Evolutionary conservation across 2,888 invertebrate genomes (phyloP).

Genomic region (Eupeodes luniger): DNA sequence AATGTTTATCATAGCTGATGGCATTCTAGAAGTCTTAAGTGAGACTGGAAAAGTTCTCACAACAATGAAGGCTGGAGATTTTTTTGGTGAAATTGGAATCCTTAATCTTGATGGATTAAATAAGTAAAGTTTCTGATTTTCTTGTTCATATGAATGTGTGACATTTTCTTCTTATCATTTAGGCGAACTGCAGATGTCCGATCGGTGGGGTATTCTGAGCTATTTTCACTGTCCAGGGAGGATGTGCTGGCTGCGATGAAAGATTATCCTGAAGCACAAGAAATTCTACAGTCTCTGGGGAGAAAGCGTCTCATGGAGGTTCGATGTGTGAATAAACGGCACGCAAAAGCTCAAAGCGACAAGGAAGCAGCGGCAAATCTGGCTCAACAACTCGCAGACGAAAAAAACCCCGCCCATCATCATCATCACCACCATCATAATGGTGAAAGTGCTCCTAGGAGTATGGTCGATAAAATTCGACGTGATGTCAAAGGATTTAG

Average conservation of each 20-base stretch:
- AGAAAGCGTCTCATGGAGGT: constrained; percentile 95
- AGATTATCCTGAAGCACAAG: constrained; percentile 98
- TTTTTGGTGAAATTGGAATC: constrained; percentile 99
- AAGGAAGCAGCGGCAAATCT: constrained; percentile 80
- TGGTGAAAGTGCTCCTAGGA: constrained; percentile 88
- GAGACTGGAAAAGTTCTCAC: constrained; percentile 96
- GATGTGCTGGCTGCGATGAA: constrained; percentile 98
- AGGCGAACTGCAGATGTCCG: constrained; percentile 98
- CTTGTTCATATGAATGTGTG: no score
- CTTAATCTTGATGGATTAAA: constrained; percentile 97
- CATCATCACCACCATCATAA: constrained; percentile 75
- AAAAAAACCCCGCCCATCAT: constrained; percentile 26
- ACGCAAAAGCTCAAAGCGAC: constrained; percentile 82
- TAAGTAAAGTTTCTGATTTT: constrained; percentile 87
- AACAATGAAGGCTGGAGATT: constrained; percentile 98
- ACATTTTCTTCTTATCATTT: constrained; percentile 43
- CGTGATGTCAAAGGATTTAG: constrained; percentile 92
- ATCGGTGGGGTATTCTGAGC: constrained; percentile 97
- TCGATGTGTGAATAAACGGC: constrained; percentile 86
- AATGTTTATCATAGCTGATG: constrained; percentile 99
- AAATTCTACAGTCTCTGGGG: constrained; percentile 95
- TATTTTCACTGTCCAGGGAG: constrained; percentile 96
- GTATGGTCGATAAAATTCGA: constrained; percentile 92
- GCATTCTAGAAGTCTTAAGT: constrained; percentile 97
- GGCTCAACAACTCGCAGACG: constrained; percentile 75